A percentile compares a stretch with the other conserved stretches of the same genome.
Conservation (phyloP, 2,888 invertebrate genomes). For the Eledona agricola region DNA sequence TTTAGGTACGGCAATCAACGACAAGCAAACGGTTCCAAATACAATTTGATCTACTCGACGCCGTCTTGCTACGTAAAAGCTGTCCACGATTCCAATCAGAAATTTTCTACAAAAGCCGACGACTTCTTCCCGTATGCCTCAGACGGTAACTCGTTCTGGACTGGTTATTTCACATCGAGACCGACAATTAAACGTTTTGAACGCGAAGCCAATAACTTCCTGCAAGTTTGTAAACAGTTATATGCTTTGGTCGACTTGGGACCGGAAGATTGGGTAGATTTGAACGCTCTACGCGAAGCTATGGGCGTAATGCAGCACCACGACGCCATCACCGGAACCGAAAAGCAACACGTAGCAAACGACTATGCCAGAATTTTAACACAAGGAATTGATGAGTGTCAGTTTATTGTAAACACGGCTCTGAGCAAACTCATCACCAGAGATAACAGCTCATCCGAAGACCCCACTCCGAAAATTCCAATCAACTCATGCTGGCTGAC, state of each 20-base stretch:
- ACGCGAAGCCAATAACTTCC: slow-evolving; percentile 76
- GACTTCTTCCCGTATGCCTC: slow-evolving; percentile 95
- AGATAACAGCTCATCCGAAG: slow-evolving; percentile 7
- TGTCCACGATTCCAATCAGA: slow-evolving; percentile 67
- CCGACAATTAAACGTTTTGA: slow-evolving; percentile 84
- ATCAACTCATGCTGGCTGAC: slow-evolving; percentile 67
- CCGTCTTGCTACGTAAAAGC: slow-evolving; percentile 87
- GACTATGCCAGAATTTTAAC: slow-evolving; percentile 86
- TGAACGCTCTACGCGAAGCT: slow-evolving; percentile 72
- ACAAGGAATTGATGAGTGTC: slow-evolving; percentile 67
- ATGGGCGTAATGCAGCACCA: slow-evolving; percentile 90
- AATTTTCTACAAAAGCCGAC: slow-evolving; percentile 69
- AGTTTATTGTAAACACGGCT: slow-evolving; percentile 25
- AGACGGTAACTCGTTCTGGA: slow-evolving; percentile 90
- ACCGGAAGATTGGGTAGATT: slow-evolving; percentile 63
- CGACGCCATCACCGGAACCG: slow-evolving; percentile 86
- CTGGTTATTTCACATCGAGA: slow-evolving; percentile 89
- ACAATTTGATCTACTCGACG: slow-evolving; percentile 83
- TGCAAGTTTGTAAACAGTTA: slow-evolving; percentile 78
- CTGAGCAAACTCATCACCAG: slow-evolving; percentile 28
- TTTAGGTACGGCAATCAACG: slow-evolving; percentile 30
- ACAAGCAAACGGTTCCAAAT: slow-evolving; percentile 31
- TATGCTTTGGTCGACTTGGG: slow-evolving; percentile 67
- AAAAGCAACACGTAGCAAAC: slow-evolving; percentile 81
- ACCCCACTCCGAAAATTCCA: slow-evolving; percentile 12